Evolutionary conservation across 2,113 vertebrate species (phyloP).

Genomic region (Sardina pilchardus): DNA sequence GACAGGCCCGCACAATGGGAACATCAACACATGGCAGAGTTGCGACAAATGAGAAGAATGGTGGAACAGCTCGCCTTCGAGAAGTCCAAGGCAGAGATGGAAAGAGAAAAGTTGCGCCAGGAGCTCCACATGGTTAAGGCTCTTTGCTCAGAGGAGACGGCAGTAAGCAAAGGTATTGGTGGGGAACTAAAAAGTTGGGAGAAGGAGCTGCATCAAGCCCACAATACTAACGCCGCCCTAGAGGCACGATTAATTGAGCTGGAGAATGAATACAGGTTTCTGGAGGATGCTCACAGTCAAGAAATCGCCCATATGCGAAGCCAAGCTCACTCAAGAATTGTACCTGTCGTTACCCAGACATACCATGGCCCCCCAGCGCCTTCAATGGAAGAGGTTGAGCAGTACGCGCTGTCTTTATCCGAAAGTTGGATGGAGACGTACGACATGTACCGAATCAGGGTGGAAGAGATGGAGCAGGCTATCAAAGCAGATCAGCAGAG

Average conservation of each 20-base stretch:
- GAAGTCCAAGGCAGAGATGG: constrained; percentile 76
- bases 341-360: constrained; percentile 60
- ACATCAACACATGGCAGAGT: constrained; percentile 63
- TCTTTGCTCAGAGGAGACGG: constrained; percentile 67
- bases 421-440: constrained; percentile 80
- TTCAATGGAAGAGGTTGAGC: constrained; percentile 75
- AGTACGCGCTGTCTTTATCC: constrained; percentile 74
- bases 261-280: constrained; percentile 67
- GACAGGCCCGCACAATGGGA: constrained; percentile 58
- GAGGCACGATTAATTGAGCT: constrained; percentile 78
- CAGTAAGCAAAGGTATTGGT: constrained; percentile 66
- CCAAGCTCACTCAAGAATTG: constrained; percentile 63
- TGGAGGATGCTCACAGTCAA: constrained; percentile 75
- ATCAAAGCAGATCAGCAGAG: constrained; percentile 70
- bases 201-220: constrained; percentile 66
- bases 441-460: constrained; percentile 79
- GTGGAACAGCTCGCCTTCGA: constrained; percentile 75
- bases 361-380: constrained; percentile 60
- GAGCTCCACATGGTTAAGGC: constrained; percentile 71
- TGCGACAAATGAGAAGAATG: constrained; percentile 71
- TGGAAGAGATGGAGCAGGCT: constrained; percentile 78
- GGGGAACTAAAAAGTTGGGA: constrained; percentile 70
- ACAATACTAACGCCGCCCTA: constrained; percentile 70
- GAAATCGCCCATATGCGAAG: constrained; percentile 67
- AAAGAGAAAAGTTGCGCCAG: constrained; percentile 72